phyloP scores from a whole-genome alignment of 1,140 invertebrate species.

The Dufourea novaeangliae region DNA sequence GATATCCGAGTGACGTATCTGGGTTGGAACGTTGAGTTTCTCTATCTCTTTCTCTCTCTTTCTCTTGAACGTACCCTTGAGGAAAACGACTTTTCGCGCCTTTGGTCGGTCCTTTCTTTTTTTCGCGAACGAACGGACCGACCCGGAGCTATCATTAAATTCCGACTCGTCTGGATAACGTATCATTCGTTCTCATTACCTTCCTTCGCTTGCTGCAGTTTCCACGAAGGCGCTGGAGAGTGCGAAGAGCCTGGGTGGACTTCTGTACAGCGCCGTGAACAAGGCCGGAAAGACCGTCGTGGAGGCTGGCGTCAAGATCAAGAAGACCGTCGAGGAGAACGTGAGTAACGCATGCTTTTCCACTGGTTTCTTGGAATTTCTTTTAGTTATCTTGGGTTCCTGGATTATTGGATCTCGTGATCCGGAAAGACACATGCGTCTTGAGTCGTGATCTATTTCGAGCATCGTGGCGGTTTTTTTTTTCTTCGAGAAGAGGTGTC shows the following conservation, averaged over 20 bases:
- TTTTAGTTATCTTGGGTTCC: no score
- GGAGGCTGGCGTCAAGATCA: conserved; percentile 93
- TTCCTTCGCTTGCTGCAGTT: conserved; percentile 82
- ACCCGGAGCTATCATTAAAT: conserved; percentile 1
- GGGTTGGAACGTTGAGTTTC: conserved; percentile 22
- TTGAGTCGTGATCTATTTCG: not conserved
- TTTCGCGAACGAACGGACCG: not conserved
- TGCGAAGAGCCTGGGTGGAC: conserved; percentile 95
- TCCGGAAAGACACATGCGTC: not conserved
- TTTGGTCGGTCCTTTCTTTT: not conserved
- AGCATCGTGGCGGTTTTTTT: no score
- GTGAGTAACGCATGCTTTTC: conserved; percentile 84
- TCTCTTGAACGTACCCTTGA: not conserved
- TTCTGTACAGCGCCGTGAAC: conserved; percentile 94
- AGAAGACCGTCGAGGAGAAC: conserved; percentile 97
- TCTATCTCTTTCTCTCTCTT: not conserved
- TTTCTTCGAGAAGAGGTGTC: no score
- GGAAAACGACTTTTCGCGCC: not conserved
- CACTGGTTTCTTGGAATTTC: not conserved
- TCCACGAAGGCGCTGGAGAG: conserved; percentile 95
- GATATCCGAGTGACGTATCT: conserved; percentile 51
- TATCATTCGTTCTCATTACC: conserved; percentile 35
- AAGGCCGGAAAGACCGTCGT: conserved; percentile 91
- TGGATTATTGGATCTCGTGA: conserved; percentile 1
- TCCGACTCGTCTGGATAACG: not conserved